phyloP scores from a whole-genome alignment of 53 echinoderm and acorn worm genomes.

The Astropecten irregularis region DNA sequence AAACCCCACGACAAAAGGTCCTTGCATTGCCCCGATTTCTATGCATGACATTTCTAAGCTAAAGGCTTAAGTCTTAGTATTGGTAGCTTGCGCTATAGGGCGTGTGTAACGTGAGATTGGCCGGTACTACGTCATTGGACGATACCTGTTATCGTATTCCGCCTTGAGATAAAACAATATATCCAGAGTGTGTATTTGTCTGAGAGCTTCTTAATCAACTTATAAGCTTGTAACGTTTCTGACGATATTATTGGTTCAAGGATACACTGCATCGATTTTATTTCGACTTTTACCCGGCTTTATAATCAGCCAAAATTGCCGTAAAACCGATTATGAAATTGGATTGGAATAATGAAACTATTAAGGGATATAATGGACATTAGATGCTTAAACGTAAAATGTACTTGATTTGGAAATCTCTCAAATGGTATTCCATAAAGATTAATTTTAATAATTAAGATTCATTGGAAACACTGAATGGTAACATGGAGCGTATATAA shows the following conservation, averaged over 20 bases:
- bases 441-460: no score
- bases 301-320: background rate
- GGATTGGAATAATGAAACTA: background rate
- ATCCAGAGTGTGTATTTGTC: conserved; percentile 12
- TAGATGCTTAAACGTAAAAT: background rate
- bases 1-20: no score
- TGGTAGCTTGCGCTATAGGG: conserved; percentile 22
- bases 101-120: conserved; percentile 31
- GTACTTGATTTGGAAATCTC: background rate
- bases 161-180: conserved; percentile 30
- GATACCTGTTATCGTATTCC: background rate
- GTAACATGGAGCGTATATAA: no score
- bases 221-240: conserved; percentile 1
- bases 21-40: no score
- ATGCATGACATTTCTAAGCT: no score
- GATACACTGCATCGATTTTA: conserved; percentile 17
- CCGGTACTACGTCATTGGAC: background rate
- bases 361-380: background rate
- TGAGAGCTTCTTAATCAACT: conserved; percentile 42
- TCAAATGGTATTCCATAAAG: background rate
- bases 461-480: no score
- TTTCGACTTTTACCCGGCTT: background rate
- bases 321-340: background rate
- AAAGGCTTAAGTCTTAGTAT: no score
- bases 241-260: conserved; percentile 7